A percentile compares a stretch with the other conserved stretches of the same genome.
Conservation (phyloP, 1,140 invertebrate species). For the Pseudomyrmex concolor region DNA sequence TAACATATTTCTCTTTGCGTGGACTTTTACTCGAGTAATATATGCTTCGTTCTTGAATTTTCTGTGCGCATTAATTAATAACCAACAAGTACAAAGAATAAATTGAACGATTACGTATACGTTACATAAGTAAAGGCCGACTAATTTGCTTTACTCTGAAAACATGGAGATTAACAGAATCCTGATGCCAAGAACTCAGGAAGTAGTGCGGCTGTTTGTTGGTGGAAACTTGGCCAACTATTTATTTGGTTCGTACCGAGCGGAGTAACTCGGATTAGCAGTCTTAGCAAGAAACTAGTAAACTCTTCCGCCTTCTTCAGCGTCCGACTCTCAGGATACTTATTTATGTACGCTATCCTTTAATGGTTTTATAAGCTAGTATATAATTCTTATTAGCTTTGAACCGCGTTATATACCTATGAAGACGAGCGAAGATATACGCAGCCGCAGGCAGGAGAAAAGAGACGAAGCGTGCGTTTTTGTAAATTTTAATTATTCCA, state of each 20-base stretch:
- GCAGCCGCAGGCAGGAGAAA: not conserved
- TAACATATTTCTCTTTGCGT: conserved; percentile 1
- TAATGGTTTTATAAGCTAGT: conserved; percentile 51
- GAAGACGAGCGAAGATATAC: no score
- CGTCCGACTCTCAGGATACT: not conserved
- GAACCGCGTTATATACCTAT: not conserved
- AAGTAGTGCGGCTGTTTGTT: not conserved
- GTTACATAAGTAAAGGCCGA: not conserved
- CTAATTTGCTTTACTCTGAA: not conserved
- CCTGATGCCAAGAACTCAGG: conserved; percentile 45
- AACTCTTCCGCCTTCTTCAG: not conserved
- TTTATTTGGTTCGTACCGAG: conserved; percentile 52
- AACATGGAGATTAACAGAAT: not conserved
- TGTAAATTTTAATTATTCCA: conserved; percentile 51
- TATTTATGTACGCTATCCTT: conserved; percentile 11
- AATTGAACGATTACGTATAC: no score
- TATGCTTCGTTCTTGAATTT: not conserved
- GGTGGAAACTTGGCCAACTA: conserved; percentile 18
- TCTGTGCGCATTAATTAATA: no score
- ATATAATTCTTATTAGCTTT: conserved; percentile 49
- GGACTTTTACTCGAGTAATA: not conserved
- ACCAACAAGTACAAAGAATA: no score
- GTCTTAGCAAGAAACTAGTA: conserved; percentile 36
- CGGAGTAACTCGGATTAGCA: conserved; percentile 36
- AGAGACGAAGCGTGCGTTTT: conserved; percentile 29